Conservation (phyloP, 2,888 invertebrate genomes). For the Diaphora mendica region DNA sequence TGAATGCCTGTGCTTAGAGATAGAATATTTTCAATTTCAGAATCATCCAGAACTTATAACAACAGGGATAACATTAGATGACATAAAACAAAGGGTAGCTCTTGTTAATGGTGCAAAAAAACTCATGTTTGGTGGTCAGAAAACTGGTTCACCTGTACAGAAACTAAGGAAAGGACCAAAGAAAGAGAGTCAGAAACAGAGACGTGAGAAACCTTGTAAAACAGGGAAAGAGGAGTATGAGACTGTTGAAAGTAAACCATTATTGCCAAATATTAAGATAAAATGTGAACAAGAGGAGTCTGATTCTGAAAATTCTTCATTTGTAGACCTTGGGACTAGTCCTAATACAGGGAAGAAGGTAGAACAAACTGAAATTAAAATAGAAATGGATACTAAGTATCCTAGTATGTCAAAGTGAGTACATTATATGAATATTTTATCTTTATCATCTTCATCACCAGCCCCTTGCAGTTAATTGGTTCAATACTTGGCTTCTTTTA, state of each 20-base stretch:
- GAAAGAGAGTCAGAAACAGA: slow-evolving; percentile 67
- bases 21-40: slow-evolving; percentile 68
- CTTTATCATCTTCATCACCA: not conserved
- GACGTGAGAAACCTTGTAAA: slow-evolving; percentile 59
- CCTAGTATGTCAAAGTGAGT: slow-evolving; percentile 65
- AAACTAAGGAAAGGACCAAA: slow-evolving; percentile 72
- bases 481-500: no score
- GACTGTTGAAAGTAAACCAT: slow-evolving; percentile 68
- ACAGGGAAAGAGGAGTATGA: slow-evolving; percentile 76
- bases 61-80: slow-evolving; percentile 90
- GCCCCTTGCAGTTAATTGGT: no score
- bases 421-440: slow-evolving; percentile 4
- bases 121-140: slow-evolving; percentile 79
- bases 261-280: slow-evolving; percentile 78
- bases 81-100: slow-evolving; percentile 85
- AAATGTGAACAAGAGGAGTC: slow-evolving; percentile 79
- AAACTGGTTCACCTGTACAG: slow-evolving; percentile 66
- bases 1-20: not conserved
- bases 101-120: slow-evolving; percentile 83
- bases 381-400: slow-evolving; percentile 73
- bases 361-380: slow-evolving; percentile 73
- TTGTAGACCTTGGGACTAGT: slow-evolving; percentile 78
- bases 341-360: slow-evolving; percentile 77
- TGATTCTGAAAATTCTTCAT: slow-evolving; percentile 82
- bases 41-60: slow-evolving; percentile 92